Percentiles rank a stretch among this genome's conserved stretches.
Evolutionary conservation across 2,797 vertebrate species (phyloP).

Genomic region (Helarctos malayanus): DNA sequence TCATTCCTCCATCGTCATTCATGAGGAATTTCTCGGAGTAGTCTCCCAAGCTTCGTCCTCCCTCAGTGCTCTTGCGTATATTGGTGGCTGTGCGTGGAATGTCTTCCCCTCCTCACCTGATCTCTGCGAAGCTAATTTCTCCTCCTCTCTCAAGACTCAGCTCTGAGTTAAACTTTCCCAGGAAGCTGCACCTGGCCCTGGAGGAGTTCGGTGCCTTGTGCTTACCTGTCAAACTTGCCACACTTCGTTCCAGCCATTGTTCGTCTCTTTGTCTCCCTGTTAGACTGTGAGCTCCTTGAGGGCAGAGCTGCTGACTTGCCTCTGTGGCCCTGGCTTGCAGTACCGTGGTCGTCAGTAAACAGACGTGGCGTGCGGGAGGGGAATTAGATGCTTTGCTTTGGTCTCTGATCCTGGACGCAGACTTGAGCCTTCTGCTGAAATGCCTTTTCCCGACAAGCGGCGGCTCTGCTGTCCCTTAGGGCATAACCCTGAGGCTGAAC

Average conservation of each 20-base stretch:
- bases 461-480: neutral
- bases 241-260: neutral
- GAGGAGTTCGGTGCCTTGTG: neutral
- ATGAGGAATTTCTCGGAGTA: neutral
- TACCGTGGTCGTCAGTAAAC: neutral
- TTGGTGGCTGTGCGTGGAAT: neutral
- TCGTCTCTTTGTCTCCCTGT: neutral
- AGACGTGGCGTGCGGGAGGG: neutral
- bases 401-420: neutral
- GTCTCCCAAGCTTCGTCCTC: neutral
- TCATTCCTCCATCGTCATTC: neutral
- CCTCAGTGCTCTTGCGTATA: neutral
- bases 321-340: neutral
- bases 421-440: neutral
- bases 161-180: neutral
- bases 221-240: neutral
- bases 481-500: neutral
- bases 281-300: conserved; percentile 50
- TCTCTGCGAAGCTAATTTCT: neutral
- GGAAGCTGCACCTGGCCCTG: neutral
- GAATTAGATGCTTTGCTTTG: neutral
- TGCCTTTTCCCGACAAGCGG: conserved; percentile 9
- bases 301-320: neutral
- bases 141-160: neutral
- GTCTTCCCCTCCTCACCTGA: neutral